Percentiles rank a stretch among this genome's conserved stretches.
phyloP scores from a whole-genome alignment of 2,888 invertebrate genomes.

The Andrena fulva region DNA sequence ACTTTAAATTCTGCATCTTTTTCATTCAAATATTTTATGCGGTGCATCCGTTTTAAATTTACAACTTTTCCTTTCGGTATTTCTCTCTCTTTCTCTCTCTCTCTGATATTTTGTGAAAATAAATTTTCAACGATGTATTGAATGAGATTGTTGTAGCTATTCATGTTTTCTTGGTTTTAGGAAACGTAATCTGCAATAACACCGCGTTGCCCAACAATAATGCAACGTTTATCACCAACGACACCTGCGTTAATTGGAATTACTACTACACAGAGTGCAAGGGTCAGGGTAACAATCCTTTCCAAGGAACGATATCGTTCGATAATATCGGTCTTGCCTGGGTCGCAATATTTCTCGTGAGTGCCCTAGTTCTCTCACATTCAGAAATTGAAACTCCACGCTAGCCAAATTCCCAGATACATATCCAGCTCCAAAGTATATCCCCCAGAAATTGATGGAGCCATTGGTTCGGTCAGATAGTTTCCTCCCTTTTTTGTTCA shows the following conservation, averaged over 20 bases:
- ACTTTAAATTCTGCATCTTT: too few species aligned
- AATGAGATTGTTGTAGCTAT: neutral
- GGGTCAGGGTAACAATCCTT: constrained; percentile 97
- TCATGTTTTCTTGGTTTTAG: constrained; percentile 85
- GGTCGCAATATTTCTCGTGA: constrained; percentile 99
- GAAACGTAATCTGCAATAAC: constrained; percentile 91
- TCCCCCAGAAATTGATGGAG: neutral
- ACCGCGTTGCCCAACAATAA: constrained; percentile 88
- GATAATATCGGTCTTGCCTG: constrained; percentile 99
- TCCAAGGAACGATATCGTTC: constrained; percentile 99
- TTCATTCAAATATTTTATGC: too few species aligned
- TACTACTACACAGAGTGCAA: constrained; percentile 98
- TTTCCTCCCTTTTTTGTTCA: neutral
- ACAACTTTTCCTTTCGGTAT: too few species aligned
- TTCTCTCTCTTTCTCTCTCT: neutral
- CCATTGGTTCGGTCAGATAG: neutral
- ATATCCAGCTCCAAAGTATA: constrained; percentile 5
- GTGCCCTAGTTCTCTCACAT: constrained; percentile 79
- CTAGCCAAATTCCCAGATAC: constrained; percentile 22
- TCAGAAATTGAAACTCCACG: constrained; percentile 5
- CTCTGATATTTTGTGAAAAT: neutral
- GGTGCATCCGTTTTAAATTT: too few species aligned
- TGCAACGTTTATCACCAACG: constrained; percentile 87
- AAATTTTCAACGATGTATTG: too few species aligned
- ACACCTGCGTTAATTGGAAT: constrained; percentile 99